phyloP scores from a whole-genome alignment of 2,113 vertebrate species.

The Ammospiza caudacuta region DNA sequence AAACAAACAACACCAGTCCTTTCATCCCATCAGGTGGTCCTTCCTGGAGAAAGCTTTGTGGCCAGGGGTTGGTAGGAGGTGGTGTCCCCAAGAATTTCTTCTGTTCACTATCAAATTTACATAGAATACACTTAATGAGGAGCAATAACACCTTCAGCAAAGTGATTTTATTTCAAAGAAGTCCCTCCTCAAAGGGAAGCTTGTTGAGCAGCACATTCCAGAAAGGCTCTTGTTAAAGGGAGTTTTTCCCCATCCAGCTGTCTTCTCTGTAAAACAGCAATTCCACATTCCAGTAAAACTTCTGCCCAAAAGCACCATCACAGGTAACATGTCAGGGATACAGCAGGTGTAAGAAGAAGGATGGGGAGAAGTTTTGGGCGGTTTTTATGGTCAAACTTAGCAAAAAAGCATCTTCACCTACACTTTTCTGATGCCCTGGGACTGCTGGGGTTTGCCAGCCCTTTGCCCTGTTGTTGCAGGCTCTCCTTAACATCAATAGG shows the following conservation, averaged over 20 bases:
- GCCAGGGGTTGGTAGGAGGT: neutral
- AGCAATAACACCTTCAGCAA: neutral
- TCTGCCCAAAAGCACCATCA: neutral
- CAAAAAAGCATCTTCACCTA: neutral
- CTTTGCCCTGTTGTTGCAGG: neutral
- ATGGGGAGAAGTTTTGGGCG: neutral
- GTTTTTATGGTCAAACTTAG: neutral
- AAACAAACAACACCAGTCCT: neutral
- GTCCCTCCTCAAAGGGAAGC: neutral
- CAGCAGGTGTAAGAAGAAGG: neutral
- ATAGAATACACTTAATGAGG: slow-evolving; percentile 40
- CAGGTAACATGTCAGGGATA: accelerated
- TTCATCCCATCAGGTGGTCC: slow-evolving; percentile 43
- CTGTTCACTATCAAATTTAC: slow-evolving; percentile 11
- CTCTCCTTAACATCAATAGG: accelerated
- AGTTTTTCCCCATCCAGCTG: neutral
- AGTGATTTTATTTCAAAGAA: neutral
- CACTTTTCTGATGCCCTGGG: neutral
- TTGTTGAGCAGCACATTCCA: neutral
- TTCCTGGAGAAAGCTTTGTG: slow-evolving; percentile 9
- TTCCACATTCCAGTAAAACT: neutral
- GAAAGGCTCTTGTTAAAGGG: neutral
- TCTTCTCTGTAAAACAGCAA: neutral
- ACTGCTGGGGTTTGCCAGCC: neutral
- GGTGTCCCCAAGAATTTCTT: neutral